A percentile compares a stretch with the other conserved stretches of the same genome.
phyloP scores from a whole-genome alignment of 2,888 invertebrate genomes.

The Sacculina carcini region DNA sequence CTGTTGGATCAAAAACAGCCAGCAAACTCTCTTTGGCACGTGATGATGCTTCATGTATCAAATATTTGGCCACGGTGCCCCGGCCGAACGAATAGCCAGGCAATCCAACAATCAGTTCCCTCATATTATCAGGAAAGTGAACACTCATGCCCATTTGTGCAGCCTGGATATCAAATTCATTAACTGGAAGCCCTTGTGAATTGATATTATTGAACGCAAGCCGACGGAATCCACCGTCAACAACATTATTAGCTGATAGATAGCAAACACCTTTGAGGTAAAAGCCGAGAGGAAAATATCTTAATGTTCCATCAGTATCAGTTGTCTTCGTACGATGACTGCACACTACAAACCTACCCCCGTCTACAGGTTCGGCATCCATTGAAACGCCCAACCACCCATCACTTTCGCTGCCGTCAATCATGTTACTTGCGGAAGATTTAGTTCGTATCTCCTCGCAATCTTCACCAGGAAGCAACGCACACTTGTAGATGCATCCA shows the following conservation, averaged over 20 bases:
- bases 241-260: conserved; percentile 14
- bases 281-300: too few species aligned
- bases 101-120: conserved; percentile 17
- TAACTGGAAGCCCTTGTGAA: too few species aligned
- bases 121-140: too few species aligned
- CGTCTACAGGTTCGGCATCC: conserved; percentile 10
- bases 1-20: conserved; percentile 6
- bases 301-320: too few species aligned
- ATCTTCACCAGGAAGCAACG: conserved; percentile 11
- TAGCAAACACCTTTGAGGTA: conserved; percentile 20
- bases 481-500: conserved; percentile 28
- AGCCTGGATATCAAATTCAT: too few species aligned
- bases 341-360: conserved; percentile 17
- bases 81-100: conserved; percentile 32
- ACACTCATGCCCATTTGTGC: too few species aligned
- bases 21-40: too few species aligned
- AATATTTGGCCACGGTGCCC: conserved; percentile 1
- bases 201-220: too few species aligned
- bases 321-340: conserved; percentile 23
- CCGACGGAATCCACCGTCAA: too few species aligned
- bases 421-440: too few species aligned
- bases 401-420: conserved; percentile 23
- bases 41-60: too few species aligned
- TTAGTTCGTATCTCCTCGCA: conserved; percentile 22
- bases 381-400: conserved; percentile 24